A percentile compares a stretch with the other conserved stretches of the same genome.
These are phyloP conservation scores for Heteropelma amictum DNA, from an alignment of 2,888 invertebrate genomes.

Conservation along the genomic window DNA sequence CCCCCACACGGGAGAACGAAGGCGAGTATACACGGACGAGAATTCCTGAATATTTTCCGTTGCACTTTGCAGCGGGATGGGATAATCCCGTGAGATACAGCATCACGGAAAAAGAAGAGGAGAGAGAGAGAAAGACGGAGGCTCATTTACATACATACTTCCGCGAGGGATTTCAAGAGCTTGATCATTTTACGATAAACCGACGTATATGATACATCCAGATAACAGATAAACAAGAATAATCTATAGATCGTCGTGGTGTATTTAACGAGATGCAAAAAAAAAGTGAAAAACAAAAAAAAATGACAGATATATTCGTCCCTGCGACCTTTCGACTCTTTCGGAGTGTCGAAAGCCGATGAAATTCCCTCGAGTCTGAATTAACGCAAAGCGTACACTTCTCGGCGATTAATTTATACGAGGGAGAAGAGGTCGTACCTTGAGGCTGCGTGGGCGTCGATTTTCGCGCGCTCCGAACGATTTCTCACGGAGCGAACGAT, in stretches of 20 bases:
- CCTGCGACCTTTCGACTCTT: conserved; percentile 40
- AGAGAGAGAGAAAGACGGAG: neutral
- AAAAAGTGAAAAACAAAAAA: conserved; percentile 23
- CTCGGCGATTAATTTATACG: too few species aligned
- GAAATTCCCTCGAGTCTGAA: conserved; percentile 39
- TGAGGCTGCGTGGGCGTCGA: too few species aligned
- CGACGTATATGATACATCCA: neutral
- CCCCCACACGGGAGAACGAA: conserved; percentile 9
- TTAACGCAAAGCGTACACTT: conserved; percentile 41
- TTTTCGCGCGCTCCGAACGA: too few species aligned
- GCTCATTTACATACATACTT: neutral
- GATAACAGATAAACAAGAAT: conserved; percentile 12
- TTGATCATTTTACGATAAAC: conserved; percentile 35
- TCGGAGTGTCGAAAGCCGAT: conserved; percentile 16
- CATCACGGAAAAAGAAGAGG: neutral
- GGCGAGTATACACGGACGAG: too few species aligned
- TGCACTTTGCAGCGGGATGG: conserved; percentile 8
- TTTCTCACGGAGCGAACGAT: too few species aligned
- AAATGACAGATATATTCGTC: too few species aligned
- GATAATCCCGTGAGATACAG: conserved; percentile 16
- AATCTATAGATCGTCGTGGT: conserved; percentile 26
- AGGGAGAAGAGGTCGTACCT: too few species aligned
- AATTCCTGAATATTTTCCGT: conserved; percentile 45
- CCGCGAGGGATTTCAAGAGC: conserved; percentile 27
- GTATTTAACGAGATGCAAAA: conserved; percentile 29